These are phyloP conservation scores for Bujurquina vittata DNA, from an alignment of 2,113 vertebrate species.

Conservation along the genomic window DNA sequence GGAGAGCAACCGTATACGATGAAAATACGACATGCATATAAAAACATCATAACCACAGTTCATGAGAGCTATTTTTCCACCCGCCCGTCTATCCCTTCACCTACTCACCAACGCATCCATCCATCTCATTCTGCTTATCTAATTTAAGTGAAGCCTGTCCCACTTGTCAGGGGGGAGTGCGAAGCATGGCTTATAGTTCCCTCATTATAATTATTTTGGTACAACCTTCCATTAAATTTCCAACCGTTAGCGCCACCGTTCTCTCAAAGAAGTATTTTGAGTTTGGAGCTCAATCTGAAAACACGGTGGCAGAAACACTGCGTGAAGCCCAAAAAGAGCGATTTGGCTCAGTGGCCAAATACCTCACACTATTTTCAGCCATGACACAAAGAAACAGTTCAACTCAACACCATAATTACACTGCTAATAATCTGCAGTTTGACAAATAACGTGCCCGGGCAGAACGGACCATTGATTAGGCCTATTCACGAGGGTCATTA, in stretches of 20 bases:
- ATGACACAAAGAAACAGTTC: background rate
- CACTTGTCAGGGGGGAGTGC: background rate
- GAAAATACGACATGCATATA: background rate
- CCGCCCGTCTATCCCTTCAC: no score
- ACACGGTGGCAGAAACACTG: background rate
- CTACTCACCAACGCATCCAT: no score
- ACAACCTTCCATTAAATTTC: background rate
- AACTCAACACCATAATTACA: background rate
- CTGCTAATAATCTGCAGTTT: background rate
- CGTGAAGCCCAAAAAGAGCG: background rate
- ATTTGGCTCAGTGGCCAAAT: background rate
- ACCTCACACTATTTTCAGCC: background rate
- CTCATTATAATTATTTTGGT: background rate
- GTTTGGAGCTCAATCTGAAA: background rate
- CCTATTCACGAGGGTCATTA: background rate
- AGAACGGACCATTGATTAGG: background rate
- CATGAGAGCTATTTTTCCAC: background rate
- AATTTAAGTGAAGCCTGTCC: no score
- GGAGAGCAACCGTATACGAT: background rate
- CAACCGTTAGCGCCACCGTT: background rate
- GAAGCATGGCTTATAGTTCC: rapidly evolving
- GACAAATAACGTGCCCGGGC: background rate
- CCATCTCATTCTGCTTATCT: no score
- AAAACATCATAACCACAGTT: background rate
- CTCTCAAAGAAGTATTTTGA: background rate